Evolutionary conservation across 2,888 invertebrate genomes (phyloP), one percentile per base, ranked within the genome.

Genomic region (Nineta flava): DNA sequence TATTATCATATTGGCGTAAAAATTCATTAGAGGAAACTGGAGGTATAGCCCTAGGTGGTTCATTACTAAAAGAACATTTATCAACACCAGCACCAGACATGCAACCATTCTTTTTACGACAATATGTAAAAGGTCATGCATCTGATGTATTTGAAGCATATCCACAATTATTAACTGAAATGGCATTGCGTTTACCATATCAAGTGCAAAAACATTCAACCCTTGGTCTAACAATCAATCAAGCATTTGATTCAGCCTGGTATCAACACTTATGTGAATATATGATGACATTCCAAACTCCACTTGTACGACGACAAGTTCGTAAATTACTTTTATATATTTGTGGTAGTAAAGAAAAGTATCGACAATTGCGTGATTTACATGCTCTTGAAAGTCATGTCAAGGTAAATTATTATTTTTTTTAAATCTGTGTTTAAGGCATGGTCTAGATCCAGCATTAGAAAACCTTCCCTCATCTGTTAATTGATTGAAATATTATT

Each of bases 271-370:
- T 94, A 3, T 93, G 93, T 67, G 92, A 93, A 62, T 93, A 92
- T 62, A 90, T 93, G 87, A 93, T 95, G 88, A 84, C 87, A 47
- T 84, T 85, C 56, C 87, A 90, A 62, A 88, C 92, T n/a, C 90
- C 94, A 9, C 81, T 81, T 59, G 81, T 78, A 52, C 75, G 94
- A 57, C 79, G 94, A 54, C 94, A 95, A 75, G 87, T 88, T 1
- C 79, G 96, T 49, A 96, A 96, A 68, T 71, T 97, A 15, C 67
- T 97, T 15, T 73, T 96, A 56, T 85, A 92, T 58, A 83, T 96
- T 56, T 94, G 95, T 64, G 95, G 94, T 17, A 92, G 87, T 50
- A 93, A 95, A 62, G 96, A 97, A 58, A 90, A 91, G 49, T 97
- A 97, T 71, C 79, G 96, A 1, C 88, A 93, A 62, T 71, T 93